Evolutionary conservation across 2,113 vertebrate species (phyloP).

Genomic region (Ammodytes marinus): DNA sequence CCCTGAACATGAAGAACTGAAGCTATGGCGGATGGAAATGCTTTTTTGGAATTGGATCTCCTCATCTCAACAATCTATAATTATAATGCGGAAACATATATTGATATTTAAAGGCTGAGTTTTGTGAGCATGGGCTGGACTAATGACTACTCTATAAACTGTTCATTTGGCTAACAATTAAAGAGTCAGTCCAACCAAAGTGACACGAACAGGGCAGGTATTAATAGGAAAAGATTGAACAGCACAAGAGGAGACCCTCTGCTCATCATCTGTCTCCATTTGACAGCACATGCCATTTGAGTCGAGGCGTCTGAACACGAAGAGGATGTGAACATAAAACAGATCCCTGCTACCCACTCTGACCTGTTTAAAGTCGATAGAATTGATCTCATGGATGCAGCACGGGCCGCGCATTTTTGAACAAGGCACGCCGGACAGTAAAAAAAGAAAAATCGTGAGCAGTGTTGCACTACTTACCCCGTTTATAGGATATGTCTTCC

Average conservation of each 20-base stretch:
- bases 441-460: slow-evolving; percentile 26
- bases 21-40: neutral
- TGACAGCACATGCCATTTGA: slow-evolving; percentile 50
- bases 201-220: slow-evolving; percentile 31
- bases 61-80: neutral
- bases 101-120: neutral
- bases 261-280: slow-evolving; percentile 55
- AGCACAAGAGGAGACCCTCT: slow-evolving; percentile 35
- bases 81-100: slow-evolving; percentile 11
- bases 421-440: slow-evolving; percentile 16
- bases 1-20: neutral
- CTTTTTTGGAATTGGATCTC: neutral
- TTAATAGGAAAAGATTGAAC: slow-evolving; percentile 28
- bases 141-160: neutral
- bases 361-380: slow-evolving; percentile 45
- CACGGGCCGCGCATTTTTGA: slow-evolving; percentile 19
- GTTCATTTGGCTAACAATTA: slow-evolving; percentile 26
- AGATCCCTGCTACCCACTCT: neutral
- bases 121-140: neutral
- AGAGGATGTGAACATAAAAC: slow-evolving; percentile 40
- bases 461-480: slow-evolving; percentile 88
- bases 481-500: slow-evolving; percentile 96
- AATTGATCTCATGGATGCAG: slow-evolving; percentile 40
- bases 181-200: slow-evolving; percentile 25
- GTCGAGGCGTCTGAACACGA: slow-evolving; percentile 40